Evolutionary conservation across 2,113 vertebrate genomes (phyloP), one percentile per base, ranked within the genome.

Genomic region (Cebidichthys violaceus): DNA sequence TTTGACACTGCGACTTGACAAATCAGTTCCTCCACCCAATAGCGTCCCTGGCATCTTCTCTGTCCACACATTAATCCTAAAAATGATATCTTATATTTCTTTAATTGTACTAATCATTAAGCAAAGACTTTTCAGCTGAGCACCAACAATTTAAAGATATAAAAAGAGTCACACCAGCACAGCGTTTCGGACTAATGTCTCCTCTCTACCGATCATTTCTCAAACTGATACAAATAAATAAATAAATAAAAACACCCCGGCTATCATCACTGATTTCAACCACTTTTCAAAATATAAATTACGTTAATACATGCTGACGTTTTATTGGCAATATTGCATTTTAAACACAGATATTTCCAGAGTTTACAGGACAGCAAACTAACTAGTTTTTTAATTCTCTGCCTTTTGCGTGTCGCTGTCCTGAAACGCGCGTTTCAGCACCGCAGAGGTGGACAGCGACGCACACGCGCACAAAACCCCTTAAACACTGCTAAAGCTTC

Each of bases 341-440:
- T 62, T 6, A 29, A 7, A 76, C 24, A 39, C 6, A 70, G 4
- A 43, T 71, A 17, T 67, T 60, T 4, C 0, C 78, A 20, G 24
- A 85, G 29, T 79, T 76, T 22, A 57, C 9, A 69, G n/a, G 31
- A 9, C n/a, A 39, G 39, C 17, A 13, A 37, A 6, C 27, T 14
- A 1, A 31, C 47, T 2, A 27, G 18, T 39, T 27, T 39, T 27
- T 55, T 17, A 66, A 43, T 50, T 39, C 1, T 27, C 7, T 29
- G 27, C 2, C 27, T 27, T 27, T 24, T 7, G 14, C 27, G 59
- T 3, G 79, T 70, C 41, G 70, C 90, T 88, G 82, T 87, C 77
- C 84, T 81, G 82, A 83, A 79, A 72, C 20, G 10, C 14, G 1
- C 55, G 4, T 50, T 83, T 73, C 74, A 81, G 79, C 35, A 62